These are phyloP conservation scores for Apotomis turbidana DNA, from an alignment of 2,888 invertebrate genomes.

Conservation along the genomic window DNA sequence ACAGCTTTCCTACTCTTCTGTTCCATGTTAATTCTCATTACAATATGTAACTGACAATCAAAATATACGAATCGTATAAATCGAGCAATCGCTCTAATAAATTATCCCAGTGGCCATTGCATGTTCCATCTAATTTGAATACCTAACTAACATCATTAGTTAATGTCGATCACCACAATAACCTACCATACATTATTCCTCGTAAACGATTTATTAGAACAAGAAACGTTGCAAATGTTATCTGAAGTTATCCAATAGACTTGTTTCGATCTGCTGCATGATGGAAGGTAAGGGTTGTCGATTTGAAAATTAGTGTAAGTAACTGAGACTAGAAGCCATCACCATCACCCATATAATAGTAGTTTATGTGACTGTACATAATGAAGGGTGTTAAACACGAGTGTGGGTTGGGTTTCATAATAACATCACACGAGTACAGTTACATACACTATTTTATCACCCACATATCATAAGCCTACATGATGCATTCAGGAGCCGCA, in stretches of 20 bases:
- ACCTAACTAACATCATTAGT: constrained; percentile 33
- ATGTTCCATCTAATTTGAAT: constrained; percentile 30
- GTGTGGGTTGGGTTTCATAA: too few species aligned
- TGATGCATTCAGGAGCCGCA: too few species aligned
- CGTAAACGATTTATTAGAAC: background rate
- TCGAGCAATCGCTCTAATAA: constrained; percentile 12
- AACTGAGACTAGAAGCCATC: too few species aligned
- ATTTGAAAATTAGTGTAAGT: too few species aligned
- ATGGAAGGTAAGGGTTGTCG: too few species aligned
- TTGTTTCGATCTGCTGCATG: background rate
- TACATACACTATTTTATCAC: too few species aligned
- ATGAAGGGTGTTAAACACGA: too few species aligned
- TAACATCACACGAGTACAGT: too few species aligned
- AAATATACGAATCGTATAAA: background rate
- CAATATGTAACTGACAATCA: background rate
- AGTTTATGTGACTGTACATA: too few species aligned
- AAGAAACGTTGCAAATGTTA: constrained; percentile 6
- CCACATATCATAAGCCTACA: too few species aligned
- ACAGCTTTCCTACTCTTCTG: background rate
- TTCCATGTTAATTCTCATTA: background rate
- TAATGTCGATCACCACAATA: constrained; percentile 23
- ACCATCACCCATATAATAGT: too few species aligned
- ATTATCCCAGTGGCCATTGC: constrained; percentile 20
- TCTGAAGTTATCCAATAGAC: background rate
- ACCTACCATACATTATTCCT: constrained; percentile 16